These are phyloP conservation scores for Crocidura indochinensis DNA, from an alignment of 2,797 vertebrate genomes.

Conservation along the genomic window DNA sequence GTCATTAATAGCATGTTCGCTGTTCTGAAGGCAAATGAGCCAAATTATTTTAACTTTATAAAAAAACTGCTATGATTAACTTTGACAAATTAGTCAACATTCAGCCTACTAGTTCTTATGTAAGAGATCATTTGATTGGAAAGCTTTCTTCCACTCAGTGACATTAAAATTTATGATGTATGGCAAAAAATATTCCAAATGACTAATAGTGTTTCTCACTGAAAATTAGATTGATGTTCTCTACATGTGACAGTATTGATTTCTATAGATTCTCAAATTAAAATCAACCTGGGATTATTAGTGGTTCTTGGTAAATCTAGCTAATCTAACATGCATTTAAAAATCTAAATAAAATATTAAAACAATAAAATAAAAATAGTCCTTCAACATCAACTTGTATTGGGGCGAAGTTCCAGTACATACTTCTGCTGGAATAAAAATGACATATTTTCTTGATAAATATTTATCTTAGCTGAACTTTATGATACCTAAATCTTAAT, in stretches of 20 bases:
- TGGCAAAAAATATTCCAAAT: slow-evolving; percentile 45
- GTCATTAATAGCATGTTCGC: slow-evolving; percentile 1
- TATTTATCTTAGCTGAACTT: slow-evolving; percentile 14
- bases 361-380: too few species aligned
- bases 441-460: slow-evolving; percentile 34
- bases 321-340: neutral
- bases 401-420: slow-evolving; percentile 16
- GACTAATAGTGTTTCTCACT: slow-evolving; percentile 65
- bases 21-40: slow-evolving; percentile 75
- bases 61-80: slow-evolving; percentile 64
- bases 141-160: slow-evolving; percentile 33
- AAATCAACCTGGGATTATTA: neutral
- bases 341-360: too few species aligned
- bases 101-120: slow-evolving; percentile 61
- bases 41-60: slow-evolving; percentile 56
- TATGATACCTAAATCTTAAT: slow-evolving; percentile 47
- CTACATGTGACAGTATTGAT: slow-evolving; percentile 39
- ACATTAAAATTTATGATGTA: slow-evolving; percentile 77
- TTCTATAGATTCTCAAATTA: neutral
- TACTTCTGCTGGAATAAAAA: slow-evolving; percentile 32
- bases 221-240: slow-evolving; percentile 40
- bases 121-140: slow-evolving; percentile 37
- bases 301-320: neutral
- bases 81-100: slow-evolving; percentile 33
- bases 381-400: slow-evolving; percentile 34